A percentile compares a stretch with the other conserved stretches of the same genome.
These are phyloP conservation scores for Coregonus ussuriensis DNA, from an alignment of 2,797 vertebrate species.

Conservation along the genomic window DNA sequence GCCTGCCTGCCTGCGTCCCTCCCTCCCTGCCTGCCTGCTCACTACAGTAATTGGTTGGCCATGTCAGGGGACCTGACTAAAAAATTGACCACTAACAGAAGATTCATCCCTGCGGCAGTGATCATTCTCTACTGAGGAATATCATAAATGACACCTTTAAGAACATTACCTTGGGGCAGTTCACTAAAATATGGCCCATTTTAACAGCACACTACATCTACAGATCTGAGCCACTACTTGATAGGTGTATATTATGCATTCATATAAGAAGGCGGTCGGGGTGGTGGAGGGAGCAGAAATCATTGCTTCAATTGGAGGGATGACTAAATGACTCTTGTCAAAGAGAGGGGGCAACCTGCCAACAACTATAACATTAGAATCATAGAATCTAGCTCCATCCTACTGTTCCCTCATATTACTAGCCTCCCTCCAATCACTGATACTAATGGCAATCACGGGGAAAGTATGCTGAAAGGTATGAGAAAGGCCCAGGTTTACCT, in stretches of 20 bases:
- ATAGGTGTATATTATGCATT: constrained; percentile 63
- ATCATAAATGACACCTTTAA: constrained; percentile 69
- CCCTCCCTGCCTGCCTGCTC: constrained; percentile 44
- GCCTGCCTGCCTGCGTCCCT: constrained; percentile 27
- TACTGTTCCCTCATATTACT: neutral
- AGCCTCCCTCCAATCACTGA: neutral
- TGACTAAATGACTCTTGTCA: constrained; percentile 44
- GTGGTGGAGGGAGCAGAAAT: constrained; percentile 23
- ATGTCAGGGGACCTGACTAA: constrained; percentile 59
- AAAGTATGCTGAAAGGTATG: constrained; percentile 43
- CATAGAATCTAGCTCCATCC: neutral
- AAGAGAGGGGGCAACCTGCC: constrained; percentile 34
- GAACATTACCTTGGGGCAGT: constrained; percentile 66
- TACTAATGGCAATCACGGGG: constrained; percentile 2
- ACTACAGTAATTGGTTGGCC: constrained; percentile 64
- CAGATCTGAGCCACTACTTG: constrained; percentile 55
- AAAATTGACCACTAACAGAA: constrained; percentile 63
- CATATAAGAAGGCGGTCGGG: constrained; percentile 14
- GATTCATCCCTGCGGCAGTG: constrained; percentile 63
- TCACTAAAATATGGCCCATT: constrained; percentile 63
- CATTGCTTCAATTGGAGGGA: neutral
- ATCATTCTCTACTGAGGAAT: constrained; percentile 61
- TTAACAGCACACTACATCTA: constrained; percentile 56
- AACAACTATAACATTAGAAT: constrained; percentile 22
- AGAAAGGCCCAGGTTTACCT: constrained; percentile 42